Base-by-base conservation (phyloP, 1,140 invertebrate species). In the Drosophila erecta region DNA sequence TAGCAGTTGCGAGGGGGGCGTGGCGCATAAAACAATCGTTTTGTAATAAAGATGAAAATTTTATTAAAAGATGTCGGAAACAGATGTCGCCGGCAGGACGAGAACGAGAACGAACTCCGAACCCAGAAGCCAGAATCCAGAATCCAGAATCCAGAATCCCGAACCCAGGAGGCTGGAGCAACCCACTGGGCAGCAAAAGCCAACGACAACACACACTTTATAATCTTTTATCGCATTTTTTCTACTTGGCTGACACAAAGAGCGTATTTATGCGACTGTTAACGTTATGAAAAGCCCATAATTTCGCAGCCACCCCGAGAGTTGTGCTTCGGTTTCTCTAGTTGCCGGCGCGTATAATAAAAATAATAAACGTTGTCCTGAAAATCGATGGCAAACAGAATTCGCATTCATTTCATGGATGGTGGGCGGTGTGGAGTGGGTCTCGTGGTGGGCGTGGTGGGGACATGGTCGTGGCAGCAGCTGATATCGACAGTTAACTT, bases 21-120 rank as follows among this genome's bases (percentile, higher is more conserved):
- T 58, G 69, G 56, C 74, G 74, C 71, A 91, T 92, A 92, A 92
- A 92, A 92, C 90, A 92, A 92, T 90, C 87, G 81, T 90, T 85
- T 85, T 73, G 89, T 92, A 92, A 92, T 92, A 92, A 92, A 91
- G 91, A 92, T 92, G 91, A 92, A 92, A 92, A 91, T 92, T 92
- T 92, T 92, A 92, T 92, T 92, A 92, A 92, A 92, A 92, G 91
- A 92, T 92, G 91, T 92, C 91, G 80, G 79, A 87, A 92, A 90
- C 91, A 92, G 91, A 92, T 92, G 91, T 87, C 87, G 84, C 81
- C 57, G 60, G 69, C 65, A 65, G 59, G 59, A 55, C 64, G 47
- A 50, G 47, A 50, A 50, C 27, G 47, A 50, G 66, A 59, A 78
- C 50, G 58, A 75, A 61, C 61, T 57, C 50, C 51, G 58, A 69